Conservation (phyloP, 2,797 vertebrate genomes). For the Epinephelus awoara region DNA sequence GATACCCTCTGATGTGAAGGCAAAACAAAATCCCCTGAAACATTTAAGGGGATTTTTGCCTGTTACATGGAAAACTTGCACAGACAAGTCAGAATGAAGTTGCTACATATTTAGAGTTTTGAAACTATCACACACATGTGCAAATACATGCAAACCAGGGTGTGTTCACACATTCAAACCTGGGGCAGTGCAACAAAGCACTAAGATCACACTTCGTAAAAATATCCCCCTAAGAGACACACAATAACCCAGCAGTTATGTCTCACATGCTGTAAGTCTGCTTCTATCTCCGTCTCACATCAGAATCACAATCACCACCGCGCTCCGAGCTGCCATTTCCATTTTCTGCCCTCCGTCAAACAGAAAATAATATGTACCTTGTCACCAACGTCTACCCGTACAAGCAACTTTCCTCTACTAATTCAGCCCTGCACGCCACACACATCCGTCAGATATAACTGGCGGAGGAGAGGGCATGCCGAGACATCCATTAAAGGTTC, state of each 20-base stretch:
- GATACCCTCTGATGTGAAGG: neutral
- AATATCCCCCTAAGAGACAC: conserved; percentile 64
- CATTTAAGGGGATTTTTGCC: neutral
- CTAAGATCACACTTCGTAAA: conserved; percentile 72
- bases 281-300: conserved; percentile 73
- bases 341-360: conserved; percentile 78
- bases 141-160: conserved; percentile 62
- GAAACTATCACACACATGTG: conserved; percentile 24
- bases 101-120: neutral
- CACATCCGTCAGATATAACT: conserved; percentile 79
- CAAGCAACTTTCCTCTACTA: conserved; percentile 77
- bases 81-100: neutral
- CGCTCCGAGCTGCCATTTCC: conserved; percentile 70
- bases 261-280: conserved; percentile 56
- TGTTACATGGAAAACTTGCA: neutral
- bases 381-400: conserved; percentile 71
- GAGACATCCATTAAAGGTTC: conserved; percentile 86
- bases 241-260: conserved; percentile 58
- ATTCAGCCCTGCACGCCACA: conserved; percentile 73
- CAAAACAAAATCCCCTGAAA: no score
- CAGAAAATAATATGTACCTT: conserved; percentile 82
- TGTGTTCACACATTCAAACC: conserved; percentile 69
- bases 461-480: conserved; percentile 77
- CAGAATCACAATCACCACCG: conserved; percentile 72
- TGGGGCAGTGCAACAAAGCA: conserved; percentile 50